Evolutionary conservation across 2,797 vertebrate species (phyloP).

Genomic region (Falco novaeseelandiae): DNA sequence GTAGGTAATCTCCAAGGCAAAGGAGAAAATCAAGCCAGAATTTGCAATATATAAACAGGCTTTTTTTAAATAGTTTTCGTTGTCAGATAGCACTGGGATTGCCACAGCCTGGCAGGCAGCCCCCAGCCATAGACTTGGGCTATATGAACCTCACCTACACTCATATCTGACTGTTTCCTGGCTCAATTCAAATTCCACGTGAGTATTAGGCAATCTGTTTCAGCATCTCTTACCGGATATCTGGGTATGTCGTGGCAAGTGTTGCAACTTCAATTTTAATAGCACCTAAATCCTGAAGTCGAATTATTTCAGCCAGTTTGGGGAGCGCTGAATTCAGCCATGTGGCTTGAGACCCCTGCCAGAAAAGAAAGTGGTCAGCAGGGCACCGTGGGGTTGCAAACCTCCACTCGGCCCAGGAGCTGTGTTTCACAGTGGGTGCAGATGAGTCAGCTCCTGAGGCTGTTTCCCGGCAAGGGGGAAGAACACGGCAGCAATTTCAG

Average conservation of each 20-base stretch:
- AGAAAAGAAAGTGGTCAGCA: neutral
- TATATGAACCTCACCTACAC: neutral
- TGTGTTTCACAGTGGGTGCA: neutral
- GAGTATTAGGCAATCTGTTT: neutral
- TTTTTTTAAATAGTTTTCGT: neutral
- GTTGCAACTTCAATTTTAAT: slow-evolving; percentile 86
- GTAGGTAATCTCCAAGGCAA: neutral
- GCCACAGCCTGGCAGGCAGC: neutral
- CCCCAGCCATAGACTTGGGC: neutral
- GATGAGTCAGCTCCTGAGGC: neutral
- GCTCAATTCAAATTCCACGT: neutral
- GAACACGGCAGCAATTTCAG: neutral
- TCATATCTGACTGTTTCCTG: neutral
- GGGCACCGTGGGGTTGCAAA: neutral
- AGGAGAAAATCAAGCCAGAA: neutral
- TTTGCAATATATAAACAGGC: neutral
- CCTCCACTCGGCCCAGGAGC: neutral
- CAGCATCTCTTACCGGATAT: slow-evolving; percentile 82
- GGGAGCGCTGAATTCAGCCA: slow-evolving; percentile 79
- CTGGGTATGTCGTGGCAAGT: slow-evolving; percentile 78
- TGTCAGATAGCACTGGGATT: neutral
- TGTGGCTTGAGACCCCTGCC: slow-evolving; percentile 76
- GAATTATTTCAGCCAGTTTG: slow-evolving; percentile 83
- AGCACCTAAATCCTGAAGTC: slow-evolving; percentile 80
- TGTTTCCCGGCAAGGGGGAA: neutral